Conservation (phyloP, 1,140 invertebrate species). For the Cydia fagiglandana region DNA sequence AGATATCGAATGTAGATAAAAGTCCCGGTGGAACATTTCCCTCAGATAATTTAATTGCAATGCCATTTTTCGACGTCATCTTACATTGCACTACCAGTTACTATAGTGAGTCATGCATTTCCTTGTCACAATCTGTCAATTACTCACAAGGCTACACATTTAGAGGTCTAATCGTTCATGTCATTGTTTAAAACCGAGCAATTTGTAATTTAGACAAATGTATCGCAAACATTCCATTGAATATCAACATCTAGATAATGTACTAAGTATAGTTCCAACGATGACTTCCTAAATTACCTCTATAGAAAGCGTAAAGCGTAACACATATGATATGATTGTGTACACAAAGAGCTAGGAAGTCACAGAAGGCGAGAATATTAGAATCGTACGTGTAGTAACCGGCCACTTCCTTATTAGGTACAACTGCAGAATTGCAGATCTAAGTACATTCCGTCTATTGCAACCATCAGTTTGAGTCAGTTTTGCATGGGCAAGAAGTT, state of each 20-base stretch:
- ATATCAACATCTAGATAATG: not conserved
- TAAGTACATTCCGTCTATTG: not conserved
- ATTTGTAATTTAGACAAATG: not conserved
- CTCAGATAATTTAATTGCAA: not conserved
- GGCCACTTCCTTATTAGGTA: constrained; percentile 15
- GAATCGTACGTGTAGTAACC: not conserved
- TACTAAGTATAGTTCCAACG: too few relatives aligned
- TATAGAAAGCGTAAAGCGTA: too few relatives aligned
- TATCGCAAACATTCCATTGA: not conserved
- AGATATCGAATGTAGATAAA: not conserved
- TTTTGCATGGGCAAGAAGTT: not conserved
- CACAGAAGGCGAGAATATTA: not conserved
- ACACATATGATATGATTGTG: too few relatives aligned
- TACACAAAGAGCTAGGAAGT: not conserved
- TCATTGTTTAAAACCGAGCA: not conserved
- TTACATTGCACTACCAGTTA: not conserved
- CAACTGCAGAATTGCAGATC: not conserved
- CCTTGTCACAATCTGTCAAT: constrained; percentile 9
- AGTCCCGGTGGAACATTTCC: not conserved
- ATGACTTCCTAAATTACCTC: too few relatives aligned
- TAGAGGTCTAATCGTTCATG: constrained; percentile 23
- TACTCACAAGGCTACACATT: not conserved
- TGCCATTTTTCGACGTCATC: constrained; percentile 2
- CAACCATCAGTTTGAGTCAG: not conserved
- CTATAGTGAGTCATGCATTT: not conserved